Evolutionary conservation across 2,113 vertebrate species (phyloP).

Genomic region (Hiodon tergisus): DNA sequence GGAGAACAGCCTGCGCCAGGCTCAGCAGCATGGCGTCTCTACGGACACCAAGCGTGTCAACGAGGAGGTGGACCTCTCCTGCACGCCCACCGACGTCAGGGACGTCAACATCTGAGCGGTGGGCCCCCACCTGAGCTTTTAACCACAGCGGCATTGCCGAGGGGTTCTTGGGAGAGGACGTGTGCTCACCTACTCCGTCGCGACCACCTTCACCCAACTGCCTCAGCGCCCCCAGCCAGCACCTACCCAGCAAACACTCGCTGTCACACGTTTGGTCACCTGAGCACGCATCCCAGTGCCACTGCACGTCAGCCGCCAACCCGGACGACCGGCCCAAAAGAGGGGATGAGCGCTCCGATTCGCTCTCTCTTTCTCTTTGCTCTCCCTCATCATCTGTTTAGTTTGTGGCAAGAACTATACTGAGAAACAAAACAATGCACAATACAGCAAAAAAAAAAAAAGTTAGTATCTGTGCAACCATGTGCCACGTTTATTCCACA

Average conservation of each 20-base stretch:
- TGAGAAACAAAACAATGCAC: conserved; percentile 39
- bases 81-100: conserved; percentile 92
- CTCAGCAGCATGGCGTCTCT: conserved; percentile 64
- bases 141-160: not conserved
- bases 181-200: not conserved
- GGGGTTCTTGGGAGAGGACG: conserved; percentile 41
- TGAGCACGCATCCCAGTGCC: conserved; percentile 21
- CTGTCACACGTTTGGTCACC: not conserved
- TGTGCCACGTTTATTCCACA: conserved; percentile 60
- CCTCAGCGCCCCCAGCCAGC: not conserved
- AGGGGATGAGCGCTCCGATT: conserved; percentile 44
- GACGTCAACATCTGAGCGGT: conserved; percentile 88
- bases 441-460: conserved; percentile 50
- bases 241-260: not conserved
- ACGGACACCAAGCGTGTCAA: conserved; percentile 82
- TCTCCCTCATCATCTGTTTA: conserved; percentile 8
- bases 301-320: not conserved
- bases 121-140: conserved; percentile 10
- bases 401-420: conserved; percentile 53
- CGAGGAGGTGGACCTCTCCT: conserved; percentile 83
- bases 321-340: conserved; percentile 55
- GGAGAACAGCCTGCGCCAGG: conserved; percentile 90
- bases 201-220: no score
- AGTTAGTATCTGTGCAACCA: conserved; percentile 54
- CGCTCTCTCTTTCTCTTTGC: conserved; percentile 45